Evolutionary conservation across 2,888 invertebrate species (phyloP).

Genomic region (Anticlea derivata): DNA sequence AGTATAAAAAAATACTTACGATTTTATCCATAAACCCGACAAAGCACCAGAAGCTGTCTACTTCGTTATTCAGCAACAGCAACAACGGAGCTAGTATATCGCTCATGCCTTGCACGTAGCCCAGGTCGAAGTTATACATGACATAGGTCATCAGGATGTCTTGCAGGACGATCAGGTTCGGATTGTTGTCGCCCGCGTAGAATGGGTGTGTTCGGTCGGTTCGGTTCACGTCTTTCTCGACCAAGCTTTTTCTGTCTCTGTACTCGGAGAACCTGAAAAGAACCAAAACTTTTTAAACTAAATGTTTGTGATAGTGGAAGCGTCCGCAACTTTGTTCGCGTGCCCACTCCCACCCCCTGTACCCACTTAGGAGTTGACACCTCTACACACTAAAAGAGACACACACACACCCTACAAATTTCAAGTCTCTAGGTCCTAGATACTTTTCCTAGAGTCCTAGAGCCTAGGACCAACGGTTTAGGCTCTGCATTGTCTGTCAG

Average conservation of each 20-base stretch:
- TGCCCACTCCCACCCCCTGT: no score
- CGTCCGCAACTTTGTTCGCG: no score
- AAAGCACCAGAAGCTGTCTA: conserved; percentile 99
- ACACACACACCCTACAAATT: no score
- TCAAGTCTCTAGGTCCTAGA: no score
- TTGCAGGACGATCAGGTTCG: conserved; percentile 91
- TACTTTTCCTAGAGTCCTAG: no score
- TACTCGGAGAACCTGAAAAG: conserved; percentile 90
- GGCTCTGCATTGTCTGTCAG: no score
- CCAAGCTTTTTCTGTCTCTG: conserved; percentile 95
- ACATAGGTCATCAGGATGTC: conserved; percentile 99
- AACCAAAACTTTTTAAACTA: no score
- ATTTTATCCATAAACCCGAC: conserved; percentile 98
- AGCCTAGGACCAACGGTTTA: no score
- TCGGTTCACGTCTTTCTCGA: conserved; percentile 98
- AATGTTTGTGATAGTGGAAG: no score
- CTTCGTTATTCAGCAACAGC: conserved; percentile 94
- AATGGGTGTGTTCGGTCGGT: conserved; percentile 94
- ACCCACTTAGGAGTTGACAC: no score
- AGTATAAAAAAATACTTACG: conserved; percentile 81
- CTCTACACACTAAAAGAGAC: no score
- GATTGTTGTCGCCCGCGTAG: conserved; percentile 96
- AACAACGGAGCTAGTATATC: conserved; percentile 97
- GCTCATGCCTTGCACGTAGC: conserved; percentile 98
- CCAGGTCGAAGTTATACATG: conserved; percentile 99